A percentile compares a stretch with the other conserved stretches of the same genome.
These are phyloP conservation scores for Brassicogethes aeneus DNA, from an alignment of 2,888 invertebrate genomes.

Conservation along the genomic window DNA sequence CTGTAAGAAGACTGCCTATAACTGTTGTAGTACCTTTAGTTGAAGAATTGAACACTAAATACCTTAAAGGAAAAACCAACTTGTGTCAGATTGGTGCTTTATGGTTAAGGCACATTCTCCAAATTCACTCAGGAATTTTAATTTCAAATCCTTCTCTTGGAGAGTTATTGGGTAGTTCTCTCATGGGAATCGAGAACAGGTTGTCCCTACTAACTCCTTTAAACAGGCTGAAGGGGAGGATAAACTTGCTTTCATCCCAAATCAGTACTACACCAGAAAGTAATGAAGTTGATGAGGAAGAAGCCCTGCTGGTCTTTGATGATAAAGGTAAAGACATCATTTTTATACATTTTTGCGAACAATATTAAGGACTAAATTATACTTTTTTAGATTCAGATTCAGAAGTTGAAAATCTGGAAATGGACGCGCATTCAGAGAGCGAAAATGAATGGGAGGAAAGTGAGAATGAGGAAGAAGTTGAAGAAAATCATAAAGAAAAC, in stretches of 20 bases:
- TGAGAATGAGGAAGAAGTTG: slow-evolving; percentile 25
- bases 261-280: slow-evolving; percentile 33
- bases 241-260: slow-evolving; percentile 51
- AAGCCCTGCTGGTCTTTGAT: slow-evolving; percentile 46
- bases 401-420: slow-evolving; percentile 31
- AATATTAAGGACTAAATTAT: too few relatives aligned
- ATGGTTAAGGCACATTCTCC: slow-evolving; percentile 52
- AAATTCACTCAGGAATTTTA: slow-evolving; percentile 52
- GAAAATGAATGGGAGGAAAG: slow-evolving; percentile 38
- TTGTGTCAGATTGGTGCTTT: slow-evolving; percentile 48
- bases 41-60: slow-evolving; percentile 58
- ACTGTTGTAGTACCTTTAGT: slow-evolving; percentile 64
- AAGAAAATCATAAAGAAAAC: slow-evolving; percentile 10
- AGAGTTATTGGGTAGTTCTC: slow-evolving; percentile 46
- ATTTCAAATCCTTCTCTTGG: slow-evolving; percentile 52
- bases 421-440: slow-evolving; percentile 29
- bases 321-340: slow-evolving; percentile 49
- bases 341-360: too few relatives aligned
- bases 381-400: slow-evolving; percentile 33
- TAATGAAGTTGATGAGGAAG: slow-evolving; percentile 34
- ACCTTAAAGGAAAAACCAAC: slow-evolving; percentile 59
- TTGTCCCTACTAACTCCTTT: slow-evolving; percentile 45
- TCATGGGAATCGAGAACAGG: slow-evolving; percentile 50
- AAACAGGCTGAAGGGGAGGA: slow-evolving; percentile 50
- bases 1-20: slow-evolving; percentile 66